Base-by-base conservation (phyloP, 64 coral and sea anemone genomes). In the Pachyseris speciosa region DNA sequence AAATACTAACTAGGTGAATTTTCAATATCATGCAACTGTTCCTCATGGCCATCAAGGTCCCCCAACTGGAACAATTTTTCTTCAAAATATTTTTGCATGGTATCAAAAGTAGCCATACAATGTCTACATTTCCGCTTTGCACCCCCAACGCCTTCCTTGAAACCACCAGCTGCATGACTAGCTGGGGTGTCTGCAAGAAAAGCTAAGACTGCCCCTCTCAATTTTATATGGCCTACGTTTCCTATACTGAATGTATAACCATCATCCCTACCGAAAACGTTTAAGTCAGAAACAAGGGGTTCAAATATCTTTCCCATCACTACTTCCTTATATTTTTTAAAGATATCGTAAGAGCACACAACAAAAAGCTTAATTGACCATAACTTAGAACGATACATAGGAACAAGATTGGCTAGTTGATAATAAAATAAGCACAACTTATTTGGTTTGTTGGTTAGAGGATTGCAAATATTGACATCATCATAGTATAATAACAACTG, bases 141-240 rank as follows among this genome's bases (percentile, higher is more conserved):
- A n/a, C n/a, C n/a, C n/a, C 85, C 77, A 48, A 88, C 85, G 9
- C 67, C 83, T 53, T 93, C 91, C 31, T 94, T 94, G 11, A 83
- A 83, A 10, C 75, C 91, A 27, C 63, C 91, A 37, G 60, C 15
- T 44, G 12, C 10, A 13, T 94, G 84, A 25, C 75, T 78, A 11
- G 57, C 92, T 22, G 75, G 75, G n/a, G 84, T 94, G 48, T 94
- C 84, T 1, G 72, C 92, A 48, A 71, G 9, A n/a, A n/a, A n/a
- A n/a, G n/a, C n/a, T n/a, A n/a, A n/a, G n/a, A n/a, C n/a, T n/a
- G n/a, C n/a, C n/a, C 85, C 86, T 69, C 45, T 70, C 6, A 88
- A 22, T 39, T 0, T 37, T 1, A 87, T 32, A 12, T 58, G 17
- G 27, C 47, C 76, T 37, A 67, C 68, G 67, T 19, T n/a, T 19